Evolutionary conservation across 2,888 invertebrate species (phyloP), one percentile per base, ranked within the genome.

Genomic region (Sinohyriopsis cumingii): DNA sequence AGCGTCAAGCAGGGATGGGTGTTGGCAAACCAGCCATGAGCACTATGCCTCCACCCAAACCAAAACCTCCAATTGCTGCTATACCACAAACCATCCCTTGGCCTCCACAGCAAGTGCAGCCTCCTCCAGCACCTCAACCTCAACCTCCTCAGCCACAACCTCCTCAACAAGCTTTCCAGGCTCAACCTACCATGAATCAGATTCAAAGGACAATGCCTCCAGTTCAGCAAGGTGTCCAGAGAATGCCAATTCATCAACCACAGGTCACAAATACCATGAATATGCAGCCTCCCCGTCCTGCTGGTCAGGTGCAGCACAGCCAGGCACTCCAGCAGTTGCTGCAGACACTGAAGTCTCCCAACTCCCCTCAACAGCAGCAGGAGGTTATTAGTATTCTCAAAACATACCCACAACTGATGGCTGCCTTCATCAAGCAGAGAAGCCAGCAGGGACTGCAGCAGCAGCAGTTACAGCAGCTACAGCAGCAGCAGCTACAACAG

Each of bases 401-500:
- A 91, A 94, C 95, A 78, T 96, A 97, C 91, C 98, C 98, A 59
- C 96, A 95, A 84, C 92, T 98, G 63, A 97, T 98, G 96, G 96
- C 97, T 69, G 96, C 97, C 68, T 96, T 96, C 88, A 95, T 98
- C 80, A 96, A 96, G 87, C 95, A 96, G 90, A 92, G 91, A 81
- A 86, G 81, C 67, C 90, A 82, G 53, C 80, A 84, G 70, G 69
- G 76, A 62, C 78, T 77, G 56, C 79, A 75, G 65, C 68, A 69
- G 56, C 76, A 77, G 55, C 75, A 83, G 62, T 65, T 56, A 54
- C 73, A 62, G 24, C 60, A 61, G 45, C 67, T 53, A 61, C 63
- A 64, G 71, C 82, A 82, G 69, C 82, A 80, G 60, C 80, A 81
- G 60, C 82, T 12, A 15, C 45, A 45, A 15, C 45, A 45, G 3